phyloP scores from a whole-genome alignment of 2,888 invertebrate genomes.

The Elaeidobius kamerunicus region DNA sequence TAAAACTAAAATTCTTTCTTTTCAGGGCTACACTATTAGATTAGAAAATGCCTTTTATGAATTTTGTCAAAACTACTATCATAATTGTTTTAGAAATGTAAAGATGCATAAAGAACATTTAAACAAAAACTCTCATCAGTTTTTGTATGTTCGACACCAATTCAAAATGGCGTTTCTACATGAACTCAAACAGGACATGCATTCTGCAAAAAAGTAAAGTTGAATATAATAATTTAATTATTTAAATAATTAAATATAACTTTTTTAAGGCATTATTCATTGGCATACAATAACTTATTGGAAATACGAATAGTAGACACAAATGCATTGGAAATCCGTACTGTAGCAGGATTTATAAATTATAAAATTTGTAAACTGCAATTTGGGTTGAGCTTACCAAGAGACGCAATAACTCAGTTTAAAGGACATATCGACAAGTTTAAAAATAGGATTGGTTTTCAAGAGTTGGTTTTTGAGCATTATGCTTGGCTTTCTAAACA shows the following conservation, averaged over 20 bases:
- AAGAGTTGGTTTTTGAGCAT: slow-evolving; percentile 89
- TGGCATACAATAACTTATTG: slow-evolving; percentile 86
- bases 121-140: slow-evolving; percentile 87
- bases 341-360: slow-evolving; percentile 91
- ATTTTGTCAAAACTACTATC: slow-evolving; percentile 89
- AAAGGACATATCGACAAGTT: slow-evolving; percentile 89
- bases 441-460: slow-evolving; percentile 74
- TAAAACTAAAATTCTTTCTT: too few species aligned
- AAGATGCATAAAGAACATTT: slow-evolving; percentile 88
- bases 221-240: not conserved
- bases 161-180: slow-evolving; percentile 96
- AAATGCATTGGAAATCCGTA: slow-evolving; percentile 90
- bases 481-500: slow-evolving; percentile 94
- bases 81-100: slow-evolving; percentile 80
- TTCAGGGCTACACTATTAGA: slow-evolving; percentile 62
- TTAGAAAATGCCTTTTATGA: slow-evolving; percentile 93
- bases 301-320: slow-evolving; percentile 88
- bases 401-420: slow-evolving; percentile 95
- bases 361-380: slow-evolving; percentile 92
- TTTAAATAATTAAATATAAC: slow-evolving; percentile 3
- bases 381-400: slow-evolving; percentile 83
- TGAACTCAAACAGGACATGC: slow-evolving; percentile 88
- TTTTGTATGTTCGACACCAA: slow-evolving; percentile 91
- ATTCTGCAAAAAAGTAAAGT: slow-evolving; percentile 72
- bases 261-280: slow-evolving; percentile 67